Evolutionary conservation across 2,113 vertebrate genomes (phyloP).

Genomic region (Amblyopsis rosae): DNA sequence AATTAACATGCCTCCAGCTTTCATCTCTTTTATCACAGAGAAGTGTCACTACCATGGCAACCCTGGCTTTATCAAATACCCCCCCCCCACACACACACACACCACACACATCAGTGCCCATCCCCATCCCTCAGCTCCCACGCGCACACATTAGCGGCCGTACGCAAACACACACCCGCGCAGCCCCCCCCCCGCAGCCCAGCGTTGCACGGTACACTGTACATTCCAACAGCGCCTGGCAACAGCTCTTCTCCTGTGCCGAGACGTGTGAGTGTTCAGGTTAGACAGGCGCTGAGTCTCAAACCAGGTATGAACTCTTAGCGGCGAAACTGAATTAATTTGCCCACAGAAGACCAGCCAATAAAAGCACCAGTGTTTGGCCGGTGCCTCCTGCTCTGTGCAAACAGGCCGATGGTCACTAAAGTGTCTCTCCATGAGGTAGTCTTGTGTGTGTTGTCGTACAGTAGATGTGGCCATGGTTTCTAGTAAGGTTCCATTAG

Average conservation of each 20-base stretch:
- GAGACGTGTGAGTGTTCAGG: neutral
- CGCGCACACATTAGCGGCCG: neutral
- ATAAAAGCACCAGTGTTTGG: neutral
- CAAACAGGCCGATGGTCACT: neutral
- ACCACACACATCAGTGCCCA: neutral
- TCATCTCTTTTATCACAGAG: conserved; percentile 50
- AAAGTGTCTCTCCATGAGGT: neutral
- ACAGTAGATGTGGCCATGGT: neutral
- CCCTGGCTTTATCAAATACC: conserved; percentile 33
- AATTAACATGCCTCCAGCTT: conserved; percentile 53
- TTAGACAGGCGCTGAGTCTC: neutral
- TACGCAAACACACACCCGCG: neutral
- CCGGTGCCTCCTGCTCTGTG: neutral
- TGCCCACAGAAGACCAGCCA: neutral
- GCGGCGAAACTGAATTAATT: too few relatives aligned
- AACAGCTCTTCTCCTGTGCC: conserved; percentile 1
- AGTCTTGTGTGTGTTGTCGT: neutral
- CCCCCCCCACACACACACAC: neutral
- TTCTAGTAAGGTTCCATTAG: neutral
- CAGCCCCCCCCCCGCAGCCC: too few relatives aligned
- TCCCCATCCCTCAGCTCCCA: neutral
- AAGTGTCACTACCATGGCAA: conserved; percentile 40
- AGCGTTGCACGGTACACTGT: neutral
- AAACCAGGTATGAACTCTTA: neutral
- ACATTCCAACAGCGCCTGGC: conserved; percentile 2